Base-by-base conservation (phyloP, 2,113 vertebrate genomes). In the Aphyosemion australe region DNA sequence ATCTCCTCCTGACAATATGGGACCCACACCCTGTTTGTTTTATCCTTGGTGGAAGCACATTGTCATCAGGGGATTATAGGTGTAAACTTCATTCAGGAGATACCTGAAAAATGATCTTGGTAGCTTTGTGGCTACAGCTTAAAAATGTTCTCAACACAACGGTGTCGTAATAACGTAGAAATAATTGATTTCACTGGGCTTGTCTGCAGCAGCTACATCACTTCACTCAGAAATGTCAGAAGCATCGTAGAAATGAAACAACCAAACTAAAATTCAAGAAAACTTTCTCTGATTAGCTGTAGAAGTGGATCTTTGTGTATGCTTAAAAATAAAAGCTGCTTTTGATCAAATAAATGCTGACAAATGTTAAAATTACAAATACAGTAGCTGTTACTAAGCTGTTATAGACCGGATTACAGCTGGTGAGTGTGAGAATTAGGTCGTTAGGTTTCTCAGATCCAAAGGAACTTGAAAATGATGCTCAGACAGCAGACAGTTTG, bases 1-100 rank as follows among this genome's bases (percentile, higher is more conserved):
- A 80, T 76, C 49, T 51, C 26, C 76, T 53, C 31, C 57, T 80
- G 79, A 84, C 80, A 79, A 72, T 76, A 60, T 80, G 76, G 74
- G 64, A 68, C 76, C 78, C 76, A 82, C 83, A 81, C 83, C 84
- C 78, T 84, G 57, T 79, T 84, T 85, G 78, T 74, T 80, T 80
- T 63, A 88, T 79, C 64, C 52, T 43, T 61, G 61, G 56, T 79
- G 76, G 82, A 83, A 79, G 67, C 65, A 56, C 61, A 52, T 61
- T 82, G 79, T 84, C 79, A 67, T 85, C 41, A 65, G 57, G 53
- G 72, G 84, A 86, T 90, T 83, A 84, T 2, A 55, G 53, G 32
- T 78, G 20, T 60, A 72, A 78, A 55, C 34, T 15, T 18, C 37
- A 61, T 52, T 26, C 37, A 46, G 13, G 50, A 21, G 47, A 80